Evolutionary conservation across 2,113 vertebrate genomes (phyloP), one percentile per base, ranked within the genome.

Genomic region (Prunella fulvescens): DNA sequence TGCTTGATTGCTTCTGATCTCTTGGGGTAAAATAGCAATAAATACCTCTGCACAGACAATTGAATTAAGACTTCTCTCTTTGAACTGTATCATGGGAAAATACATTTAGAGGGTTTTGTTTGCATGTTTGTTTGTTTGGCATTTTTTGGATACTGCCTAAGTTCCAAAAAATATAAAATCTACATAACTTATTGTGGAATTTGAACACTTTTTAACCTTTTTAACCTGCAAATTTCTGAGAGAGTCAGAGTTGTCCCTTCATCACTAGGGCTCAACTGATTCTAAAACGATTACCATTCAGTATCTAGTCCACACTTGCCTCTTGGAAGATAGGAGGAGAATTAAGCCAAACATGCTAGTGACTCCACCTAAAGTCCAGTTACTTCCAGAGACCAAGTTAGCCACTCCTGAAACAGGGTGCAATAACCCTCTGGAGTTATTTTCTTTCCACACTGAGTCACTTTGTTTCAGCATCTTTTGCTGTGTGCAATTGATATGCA

Each of bases 71-170:
- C 9, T 45, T 73, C 28, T 45, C 7, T 40, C 26, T 72, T 78
- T 45, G 33, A 13, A 65, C 22, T 50, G 0, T 40, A 8, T 40
- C 13, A 29, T 73, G 15, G 26, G 35, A 78, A 74, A 77, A 53
- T 16, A 23, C 6, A 28, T 42, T 51, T 81, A 23, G 10, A 22
- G 7, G 4, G 0, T 1, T 72, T 88, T 50, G 13, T 31, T 56
- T 37, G 7, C 3, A 13, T 14, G 5, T 47, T 57, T 29, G 6
- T 45, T 66, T 67, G 10, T 28, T 73, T 16, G 8, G 11, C 5
- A 3, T 9, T 51, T 57, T 64, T 72, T 0, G 0, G 10, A 31
- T 17, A 12, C 7, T 74, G 8, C 18, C 3, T 37, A 54, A 26
- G 6, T 13, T 29, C 1, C 37, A 81, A 15, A 15, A 61, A 12